phyloP scores from a whole-genome alignment of 2,888 invertebrate genomes.

The Cylindroiulus punctatus region DNA sequence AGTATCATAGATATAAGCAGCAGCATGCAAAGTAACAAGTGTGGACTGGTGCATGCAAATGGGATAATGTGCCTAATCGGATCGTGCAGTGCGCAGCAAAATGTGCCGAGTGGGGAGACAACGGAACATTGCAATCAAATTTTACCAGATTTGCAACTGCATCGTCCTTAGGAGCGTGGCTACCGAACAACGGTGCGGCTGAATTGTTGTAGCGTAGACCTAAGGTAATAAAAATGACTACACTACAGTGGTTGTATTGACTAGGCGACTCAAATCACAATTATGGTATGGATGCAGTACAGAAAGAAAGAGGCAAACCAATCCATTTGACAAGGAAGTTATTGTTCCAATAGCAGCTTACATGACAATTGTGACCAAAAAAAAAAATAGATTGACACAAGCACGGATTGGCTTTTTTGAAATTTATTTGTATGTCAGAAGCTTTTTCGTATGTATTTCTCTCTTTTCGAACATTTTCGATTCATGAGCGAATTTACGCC shows the following conservation, averaged over 20 bases:
- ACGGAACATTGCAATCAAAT: slow-evolving; percentile 12
- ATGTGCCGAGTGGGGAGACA: neutral
- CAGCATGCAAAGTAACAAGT: neutral
- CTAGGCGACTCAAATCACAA: neutral
- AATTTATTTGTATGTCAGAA: no score
- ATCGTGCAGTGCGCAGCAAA: slow-evolving; percentile 39
- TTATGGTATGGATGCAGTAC: slow-evolving; percentile 14
- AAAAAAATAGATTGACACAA: no score
- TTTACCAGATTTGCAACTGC: slow-evolving; percentile 51
- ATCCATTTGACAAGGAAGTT: neutral
- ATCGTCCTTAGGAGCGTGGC: slow-evolving; percentile 47
- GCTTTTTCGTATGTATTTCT: no score
- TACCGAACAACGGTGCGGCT: slow-evolving; percentile 56
- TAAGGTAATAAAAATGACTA: slow-evolving; percentile 52
- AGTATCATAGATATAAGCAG: slow-evolving; percentile 4
- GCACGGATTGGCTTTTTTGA: no score
- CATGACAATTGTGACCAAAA: no score
- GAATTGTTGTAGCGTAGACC: slow-evolving; percentile 57
- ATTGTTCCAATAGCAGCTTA: no score
- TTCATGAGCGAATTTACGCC: no score
- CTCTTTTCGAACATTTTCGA: no score
- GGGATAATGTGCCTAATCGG: neutral
- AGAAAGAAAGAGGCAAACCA: slow-evolving; percentile 16
- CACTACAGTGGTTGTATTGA: slow-evolving; percentile 7
- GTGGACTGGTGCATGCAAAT: slow-evolving; percentile 28